Evolutionary conservation across 1,140 invertebrate species (phyloP).

Genomic region (Drosophila orena): DNA sequence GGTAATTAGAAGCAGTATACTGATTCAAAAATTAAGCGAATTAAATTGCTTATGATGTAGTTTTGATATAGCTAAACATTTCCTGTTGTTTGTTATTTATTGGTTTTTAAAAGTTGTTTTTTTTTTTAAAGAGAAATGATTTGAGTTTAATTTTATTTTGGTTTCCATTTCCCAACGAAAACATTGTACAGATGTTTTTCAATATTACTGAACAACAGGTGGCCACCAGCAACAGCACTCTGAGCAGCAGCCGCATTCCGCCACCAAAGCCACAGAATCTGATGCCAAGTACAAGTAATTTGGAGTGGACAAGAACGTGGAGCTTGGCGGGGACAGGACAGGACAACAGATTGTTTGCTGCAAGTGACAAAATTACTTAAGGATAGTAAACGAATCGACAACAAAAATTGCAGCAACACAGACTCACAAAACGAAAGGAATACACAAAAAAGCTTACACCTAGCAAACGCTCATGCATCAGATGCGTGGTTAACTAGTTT

Average conservation of each 20-base stretch:
- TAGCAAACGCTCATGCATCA: conserved; percentile 57
- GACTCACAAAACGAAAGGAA: conserved; percentile 39
- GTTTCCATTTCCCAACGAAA: conserved; percentile 59
- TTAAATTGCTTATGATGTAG: too few relatives aligned
- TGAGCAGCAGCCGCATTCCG: conserved; percentile 35
- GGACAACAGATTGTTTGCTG: conserved; percentile 25
- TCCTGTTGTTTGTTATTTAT: background rate
- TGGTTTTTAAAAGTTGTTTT: too few relatives aligned
- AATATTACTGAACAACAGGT: conserved; percentile 74
- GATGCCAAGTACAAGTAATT: conserved; percentile 65
- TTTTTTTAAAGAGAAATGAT: background rate
- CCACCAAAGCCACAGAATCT: conserved; percentile 47
- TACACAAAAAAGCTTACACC: conserved; percentile 31
- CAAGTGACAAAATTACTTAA: conserved; percentile 75
- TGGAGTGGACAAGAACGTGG: conserved; percentile 3
- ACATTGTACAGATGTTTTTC: conserved; percentile 80
- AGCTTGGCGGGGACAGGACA: conserved; percentile 19
- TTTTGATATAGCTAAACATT: too few relatives aligned
- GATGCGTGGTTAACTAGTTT: conserved; percentile 65
- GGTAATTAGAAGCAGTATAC: conserved; percentile 39
- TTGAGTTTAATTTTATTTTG: conserved; percentile 45
- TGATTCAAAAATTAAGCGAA: too few relatives aligned
- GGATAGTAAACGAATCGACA: conserved; percentile 58
- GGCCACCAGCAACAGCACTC: conserved; percentile 45
- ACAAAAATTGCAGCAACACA: conserved; percentile 51